A percentile compares a stretch with the other conserved stretches of the same genome.
These are phyloP conservation scores for Mamestra brassicae DNA, from an alignment of 2,888 invertebrate species.

Conservation along the genomic window DNA sequence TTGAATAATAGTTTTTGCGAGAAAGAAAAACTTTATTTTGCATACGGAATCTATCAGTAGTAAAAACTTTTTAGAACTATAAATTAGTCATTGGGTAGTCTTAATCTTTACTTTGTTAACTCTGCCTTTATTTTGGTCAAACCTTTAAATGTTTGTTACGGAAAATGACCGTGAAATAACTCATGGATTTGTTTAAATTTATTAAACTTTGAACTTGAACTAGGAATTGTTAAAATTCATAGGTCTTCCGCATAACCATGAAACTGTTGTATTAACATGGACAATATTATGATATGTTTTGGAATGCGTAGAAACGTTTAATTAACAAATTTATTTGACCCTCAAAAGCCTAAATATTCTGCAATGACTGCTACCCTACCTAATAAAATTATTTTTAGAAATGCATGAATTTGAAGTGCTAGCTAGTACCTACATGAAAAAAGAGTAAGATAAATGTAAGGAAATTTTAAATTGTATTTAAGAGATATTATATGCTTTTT, in stretches of 20 bases:
- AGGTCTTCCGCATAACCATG: background rate
- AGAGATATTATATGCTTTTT: background rate
- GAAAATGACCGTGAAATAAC: background rate
- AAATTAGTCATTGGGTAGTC: background rate
- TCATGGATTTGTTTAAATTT: background rate
- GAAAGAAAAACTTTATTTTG: slow-evolving; percentile 34
- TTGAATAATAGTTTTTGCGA: slow-evolving; percentile 13
- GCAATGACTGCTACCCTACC: too few relatives aligned
- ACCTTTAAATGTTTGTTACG: background rate
- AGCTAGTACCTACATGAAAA: too few relatives aligned
- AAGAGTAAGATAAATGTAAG: background rate
- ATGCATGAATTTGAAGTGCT: too few relatives aligned
- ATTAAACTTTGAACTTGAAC: slow-evolving; percentile 10
- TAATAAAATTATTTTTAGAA: too few relatives aligned
- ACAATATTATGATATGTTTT: background rate
- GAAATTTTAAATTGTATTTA: background rate
- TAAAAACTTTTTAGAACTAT: background rate
- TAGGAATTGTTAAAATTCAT: background rate
- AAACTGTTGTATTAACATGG: background rate
- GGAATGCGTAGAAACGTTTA: background rate
- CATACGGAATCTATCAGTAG: slow-evolving; percentile 17
- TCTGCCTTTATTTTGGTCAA: background rate
- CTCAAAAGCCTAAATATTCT: background rate
- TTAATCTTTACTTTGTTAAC: background rate
- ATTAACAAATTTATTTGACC: background rate